phyloP scores from a whole-genome alignment of 2,797 vertebrate species.

The Eulemur coronatus region DNA sequence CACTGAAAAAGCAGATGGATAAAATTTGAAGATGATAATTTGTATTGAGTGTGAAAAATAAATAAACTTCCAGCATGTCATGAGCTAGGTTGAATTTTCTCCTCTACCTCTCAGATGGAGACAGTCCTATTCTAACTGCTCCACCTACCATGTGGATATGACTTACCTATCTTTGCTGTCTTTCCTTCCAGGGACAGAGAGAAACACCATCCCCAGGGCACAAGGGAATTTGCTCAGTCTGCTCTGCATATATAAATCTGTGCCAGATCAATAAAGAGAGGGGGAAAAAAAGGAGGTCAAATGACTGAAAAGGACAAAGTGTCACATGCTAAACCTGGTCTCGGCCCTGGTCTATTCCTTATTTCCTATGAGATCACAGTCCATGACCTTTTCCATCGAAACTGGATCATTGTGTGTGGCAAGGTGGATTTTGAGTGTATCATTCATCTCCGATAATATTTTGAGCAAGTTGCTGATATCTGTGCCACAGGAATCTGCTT shows the following conservation, averaged over 20 bases:
- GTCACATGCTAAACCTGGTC: conserved; percentile 3
- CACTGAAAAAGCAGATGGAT: conserved; percentile 54
- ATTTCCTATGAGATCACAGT: conserved; percentile 7
- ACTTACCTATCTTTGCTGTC: conserved; percentile 22
- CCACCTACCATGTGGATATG: background rate
- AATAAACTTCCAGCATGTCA: conserved; percentile 19
- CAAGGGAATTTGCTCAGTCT: conserved; percentile 10
- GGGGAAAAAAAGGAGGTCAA: background rate
- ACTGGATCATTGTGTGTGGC: conserved; percentile 17
- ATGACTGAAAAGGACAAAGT: conserved; percentile 45
- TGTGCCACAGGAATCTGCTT: conserved; percentile 57
- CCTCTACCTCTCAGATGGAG: background rate
- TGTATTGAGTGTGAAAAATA: conserved; percentile 47
- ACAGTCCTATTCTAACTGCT: background rate
- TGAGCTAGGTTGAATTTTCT: background rate
- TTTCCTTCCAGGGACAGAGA: conserved; percentile 38
- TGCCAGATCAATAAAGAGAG: conserved; percentile 46
- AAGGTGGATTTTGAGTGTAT: conserved; percentile 75
- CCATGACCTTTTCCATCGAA: conserved; percentile 62
- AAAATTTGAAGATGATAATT: conserved; percentile 63
- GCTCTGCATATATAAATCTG: conserved; percentile 39
- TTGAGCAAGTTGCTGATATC: conserved; percentile 2
- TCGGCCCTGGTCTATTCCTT: background rate
- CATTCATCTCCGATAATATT: conserved; percentile 36
- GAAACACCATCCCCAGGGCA: background rate